phyloP scores from a whole-genome alignment of 2,888 invertebrate species.

The Cylloceria caligata region DNA sequence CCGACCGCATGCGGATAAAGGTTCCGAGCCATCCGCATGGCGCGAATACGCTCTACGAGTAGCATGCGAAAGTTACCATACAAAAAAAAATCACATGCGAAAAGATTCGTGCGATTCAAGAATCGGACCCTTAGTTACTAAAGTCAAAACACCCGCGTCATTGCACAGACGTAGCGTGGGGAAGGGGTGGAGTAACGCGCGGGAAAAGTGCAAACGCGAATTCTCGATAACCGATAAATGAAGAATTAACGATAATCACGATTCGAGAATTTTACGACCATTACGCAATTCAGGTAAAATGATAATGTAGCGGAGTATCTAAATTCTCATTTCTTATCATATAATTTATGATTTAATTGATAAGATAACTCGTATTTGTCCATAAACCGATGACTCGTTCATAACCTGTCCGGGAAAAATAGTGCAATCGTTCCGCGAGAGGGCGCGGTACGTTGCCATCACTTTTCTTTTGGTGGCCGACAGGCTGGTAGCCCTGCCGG shows the following conservation, averaged over 20 bases:
- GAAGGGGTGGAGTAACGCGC: neutral
- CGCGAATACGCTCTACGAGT: too few species aligned
- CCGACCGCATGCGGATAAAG: too few species aligned
- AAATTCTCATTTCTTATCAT: neutral
- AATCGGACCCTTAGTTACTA: too few species aligned
- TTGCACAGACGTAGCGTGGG: too few species aligned
- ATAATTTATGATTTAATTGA: neutral
- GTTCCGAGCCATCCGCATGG: too few species aligned
- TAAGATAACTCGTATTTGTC: too few species aligned
- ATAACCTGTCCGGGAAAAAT: neutral
- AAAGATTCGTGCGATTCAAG: too few species aligned
- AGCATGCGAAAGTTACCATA: too few species aligned
- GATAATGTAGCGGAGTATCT: neutral
- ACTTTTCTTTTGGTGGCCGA: neutral
- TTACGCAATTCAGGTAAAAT: neutral
- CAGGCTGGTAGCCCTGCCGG: conserved; percentile 74
- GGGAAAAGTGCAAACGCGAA: neutral
- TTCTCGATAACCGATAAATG: neutral
- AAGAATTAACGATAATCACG: neutral
- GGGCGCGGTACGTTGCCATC: conserved; percentile 9
- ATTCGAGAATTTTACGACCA: neutral
- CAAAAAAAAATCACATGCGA: too few species aligned
- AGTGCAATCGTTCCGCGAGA: conserved; percentile 1
- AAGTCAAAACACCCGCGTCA: too few species aligned
- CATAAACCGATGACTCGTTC: too few species aligned